Evolutionary conservation across 1,140 invertebrate genomes (phyloP).

Genomic region (Cheumatopsyche charites): DNA sequence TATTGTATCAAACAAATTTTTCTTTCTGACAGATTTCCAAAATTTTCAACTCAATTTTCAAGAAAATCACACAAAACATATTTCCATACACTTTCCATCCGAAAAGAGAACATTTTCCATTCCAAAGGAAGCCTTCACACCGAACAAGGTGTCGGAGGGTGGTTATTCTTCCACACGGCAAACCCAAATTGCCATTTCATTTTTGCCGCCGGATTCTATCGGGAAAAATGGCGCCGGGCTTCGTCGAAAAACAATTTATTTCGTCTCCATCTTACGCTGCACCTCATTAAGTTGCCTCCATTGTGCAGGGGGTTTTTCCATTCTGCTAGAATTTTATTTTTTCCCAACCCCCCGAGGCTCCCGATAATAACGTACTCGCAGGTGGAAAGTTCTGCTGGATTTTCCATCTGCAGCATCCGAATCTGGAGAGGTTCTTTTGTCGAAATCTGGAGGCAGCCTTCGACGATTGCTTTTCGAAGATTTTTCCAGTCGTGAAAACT

Average conservation of each 20-base stretch:
- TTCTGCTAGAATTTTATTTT: conserved; percentile 16
- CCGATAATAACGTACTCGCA: conserved; percentile 28
- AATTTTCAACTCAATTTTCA: too few relatives aligned
- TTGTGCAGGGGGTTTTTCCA: conserved; percentile 32
- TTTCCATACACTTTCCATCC: too few relatives aligned
- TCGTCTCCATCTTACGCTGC: conserved; percentile 35
- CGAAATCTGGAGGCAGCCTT: conserved; percentile 9
- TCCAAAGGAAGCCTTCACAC: too few relatives aligned
- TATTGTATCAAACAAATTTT: too few relatives aligned
- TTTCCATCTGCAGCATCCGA: conserved; percentile 1
- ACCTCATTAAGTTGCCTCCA: conserved; percentile 42
- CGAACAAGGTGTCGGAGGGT: too few relatives aligned
- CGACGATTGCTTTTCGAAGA: neutral
- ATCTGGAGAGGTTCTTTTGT: conserved; percentile 15
- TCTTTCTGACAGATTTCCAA: too few relatives aligned
- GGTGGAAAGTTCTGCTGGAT: conserved; percentile 31
- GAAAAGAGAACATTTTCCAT: too few relatives aligned
- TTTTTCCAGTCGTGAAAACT: neutral
- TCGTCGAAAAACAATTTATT: conserved; percentile 31
- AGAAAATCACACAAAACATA: too few relatives aligned
- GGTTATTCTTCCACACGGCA: neutral
- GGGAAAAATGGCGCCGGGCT: too few relatives aligned
- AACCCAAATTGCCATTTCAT: conserved; percentile 9
- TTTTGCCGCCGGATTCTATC: neutral
- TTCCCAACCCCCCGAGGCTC: neutral